These are phyloP conservation scores for Phasianus colchicus DNA, from an alignment of 2,113 vertebrate genomes.

Conservation along the genomic window DNA sequence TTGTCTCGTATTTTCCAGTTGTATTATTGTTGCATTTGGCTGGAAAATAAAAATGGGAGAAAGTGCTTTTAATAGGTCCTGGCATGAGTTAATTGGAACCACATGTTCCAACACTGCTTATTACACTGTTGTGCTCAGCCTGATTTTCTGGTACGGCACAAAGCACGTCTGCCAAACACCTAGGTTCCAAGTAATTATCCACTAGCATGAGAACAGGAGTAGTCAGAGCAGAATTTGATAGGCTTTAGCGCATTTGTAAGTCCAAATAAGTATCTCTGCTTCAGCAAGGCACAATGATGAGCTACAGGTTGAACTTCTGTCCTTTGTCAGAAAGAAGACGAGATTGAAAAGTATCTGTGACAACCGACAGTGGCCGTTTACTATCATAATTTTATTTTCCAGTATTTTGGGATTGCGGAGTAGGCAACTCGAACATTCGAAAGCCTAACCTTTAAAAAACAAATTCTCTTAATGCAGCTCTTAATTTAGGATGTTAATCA, in stretches of 20 bases:
- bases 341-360: background rate
- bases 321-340: background rate
- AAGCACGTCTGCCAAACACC: background rate
- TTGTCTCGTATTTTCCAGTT: background rate
- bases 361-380: background rate
- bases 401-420: background rate
- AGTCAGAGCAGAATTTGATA: background rate
- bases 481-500: slow-evolving; percentile 6
- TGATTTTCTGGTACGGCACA: slow-evolving; percentile 41
- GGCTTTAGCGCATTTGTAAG: background rate
- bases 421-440: background rate
- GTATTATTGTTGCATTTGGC: slow-evolving; percentile 7
- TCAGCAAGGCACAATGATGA: background rate
- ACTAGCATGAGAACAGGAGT: background rate
- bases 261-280: background rate
- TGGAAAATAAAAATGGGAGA: slow-evolving; percentile 9
- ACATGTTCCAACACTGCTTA: background rate
- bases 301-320: background rate
- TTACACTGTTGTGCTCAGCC: background rate
- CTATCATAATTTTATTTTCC: background rate
- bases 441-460: background rate
- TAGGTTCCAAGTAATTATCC: slow-evolving; percentile 5
- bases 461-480: background rate
- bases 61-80: slow-evolving; percentile 32
- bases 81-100: background rate